Conservation (phyloP, 2,888 invertebrate genomes). For the Brachylomia viminalis region DNA sequence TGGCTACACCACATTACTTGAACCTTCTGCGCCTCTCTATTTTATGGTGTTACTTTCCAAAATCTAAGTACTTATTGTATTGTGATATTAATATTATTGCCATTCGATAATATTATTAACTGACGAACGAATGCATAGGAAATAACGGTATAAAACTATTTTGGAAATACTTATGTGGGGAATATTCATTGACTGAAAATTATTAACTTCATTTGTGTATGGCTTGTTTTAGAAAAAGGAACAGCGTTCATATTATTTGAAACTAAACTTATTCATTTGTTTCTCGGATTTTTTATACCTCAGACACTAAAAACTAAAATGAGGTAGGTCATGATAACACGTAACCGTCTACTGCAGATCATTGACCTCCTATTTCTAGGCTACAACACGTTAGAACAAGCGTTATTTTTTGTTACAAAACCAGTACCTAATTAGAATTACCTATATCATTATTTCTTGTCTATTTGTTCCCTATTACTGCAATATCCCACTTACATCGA, state of each 20-base stretch:
- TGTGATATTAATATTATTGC: slow-evolving; percentile 27
- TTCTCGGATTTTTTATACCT: background rate
- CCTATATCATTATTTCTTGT: background rate
- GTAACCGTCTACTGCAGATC: background rate
- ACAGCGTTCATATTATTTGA: background rate
- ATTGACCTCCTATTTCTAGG: background rate
- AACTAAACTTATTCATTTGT: background rate
- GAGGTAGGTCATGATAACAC: background rate
- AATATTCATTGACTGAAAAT: background rate
- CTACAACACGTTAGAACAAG: background rate
- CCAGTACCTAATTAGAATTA: background rate
- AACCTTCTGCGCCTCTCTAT: slow-evolving; percentile 1
- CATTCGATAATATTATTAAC: background rate
- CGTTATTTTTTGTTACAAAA: background rate
- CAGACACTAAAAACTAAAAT: background rate
- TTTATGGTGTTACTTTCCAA: slow-evolving; percentile 39
- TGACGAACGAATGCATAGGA: background rate
- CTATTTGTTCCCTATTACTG: slow-evolving; percentile 6
- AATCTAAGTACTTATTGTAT: slow-evolving; percentile 23
- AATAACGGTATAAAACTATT: background rate
- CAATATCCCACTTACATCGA: slow-evolving; percentile 41
- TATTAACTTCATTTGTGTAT: background rate
- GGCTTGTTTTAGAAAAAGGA: background rate
- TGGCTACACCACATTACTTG: slow-evolving; percentile 7
- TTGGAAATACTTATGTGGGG: background rate